Base-by-base conservation (phyloP, 2,888 invertebrate genomes). In the Chesias legatella region DNA sequence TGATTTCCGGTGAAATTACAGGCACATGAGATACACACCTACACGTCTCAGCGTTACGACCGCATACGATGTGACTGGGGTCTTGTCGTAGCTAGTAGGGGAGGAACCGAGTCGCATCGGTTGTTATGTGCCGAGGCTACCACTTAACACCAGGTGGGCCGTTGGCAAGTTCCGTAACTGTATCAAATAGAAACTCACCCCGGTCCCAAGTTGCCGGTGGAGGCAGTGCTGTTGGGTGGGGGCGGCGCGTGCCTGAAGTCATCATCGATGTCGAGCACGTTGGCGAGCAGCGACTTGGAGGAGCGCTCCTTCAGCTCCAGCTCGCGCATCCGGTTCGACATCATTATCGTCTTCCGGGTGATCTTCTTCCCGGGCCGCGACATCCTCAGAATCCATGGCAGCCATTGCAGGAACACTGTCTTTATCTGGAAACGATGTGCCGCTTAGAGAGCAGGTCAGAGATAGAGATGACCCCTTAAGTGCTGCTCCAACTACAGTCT, bases 311-410 rank as follows among this genome's bases (percentile, higher is more conserved):
- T 96, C 60, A 98, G 88, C 83, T 97, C 97, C 77, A 97, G 84
- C 79, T 98, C 97, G 68, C 96, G 92, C 95, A 97, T 96, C 65
- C 96, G 91, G 75, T 95, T 95, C 74, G 93, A 94, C 93, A 96
- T 94, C 88, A 95, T 90, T 68, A 97, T 94, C 48, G 94, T 94
- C 86, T 97, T 96, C 61, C 96, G 90, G 43, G 96, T 95, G 68
- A 97, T 95, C 83, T 97, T 96, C 89, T 96, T 96, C 35, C 97
- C 98, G 27, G 98, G 99, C 69, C 98, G 92, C 69, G 94, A 93
- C 98, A 99, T 98, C 47, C 98, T 92, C 69, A 99, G 89, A 53
- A 98, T 91, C 96, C 97, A 98, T 48, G 99, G 99, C 74, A 99
- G 90, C 98, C 98, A 98, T 90, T 97, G 96, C 60, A 99, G 93